These are phyloP conservation scores for Diabrotica undecimpunctata DNA, from an alignment of 1,140 invertebrate species.

Conservation along the genomic window DNA sequence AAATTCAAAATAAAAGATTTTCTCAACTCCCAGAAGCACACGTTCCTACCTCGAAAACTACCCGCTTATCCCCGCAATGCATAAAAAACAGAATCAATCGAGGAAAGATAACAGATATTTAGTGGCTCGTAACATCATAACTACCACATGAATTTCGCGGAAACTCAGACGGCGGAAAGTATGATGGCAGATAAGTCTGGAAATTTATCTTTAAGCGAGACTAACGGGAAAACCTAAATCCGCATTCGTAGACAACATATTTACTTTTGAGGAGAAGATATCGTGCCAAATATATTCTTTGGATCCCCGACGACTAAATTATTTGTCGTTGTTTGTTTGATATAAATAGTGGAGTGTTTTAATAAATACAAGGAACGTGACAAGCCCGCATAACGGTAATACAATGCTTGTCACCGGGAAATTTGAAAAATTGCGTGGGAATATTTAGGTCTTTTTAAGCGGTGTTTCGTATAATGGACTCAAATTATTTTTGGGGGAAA, in stretches of 20 bases:
- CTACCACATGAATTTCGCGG: background rate
- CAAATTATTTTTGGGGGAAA: no score
- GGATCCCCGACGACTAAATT: slow-evolving; percentile 1
- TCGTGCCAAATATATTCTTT: slow-evolving; percentile 1
- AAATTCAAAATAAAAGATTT: no score
- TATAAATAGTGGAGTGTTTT: no score
- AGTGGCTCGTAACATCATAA: background rate
- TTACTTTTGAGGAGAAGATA: background rate
- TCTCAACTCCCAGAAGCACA: no score
- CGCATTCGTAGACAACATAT: background rate
- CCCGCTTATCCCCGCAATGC: no score
- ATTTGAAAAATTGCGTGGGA: no score
- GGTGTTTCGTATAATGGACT: no score
- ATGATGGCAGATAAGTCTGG: slow-evolving; percentile 1
- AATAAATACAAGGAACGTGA: no score
- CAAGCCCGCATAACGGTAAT: no score
- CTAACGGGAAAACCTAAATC: background rate
- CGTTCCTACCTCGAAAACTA: no score
- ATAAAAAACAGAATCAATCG: background rate
- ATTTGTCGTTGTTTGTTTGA: background rate
- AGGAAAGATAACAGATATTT: background rate
- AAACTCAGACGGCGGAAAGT: background rate
- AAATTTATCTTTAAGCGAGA: background rate
- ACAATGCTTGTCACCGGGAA: no score
- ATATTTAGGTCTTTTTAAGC: no score